phyloP scores from a whole-genome alignment of 2,888 invertebrate species.

The Nomada goodeniana region DNA sequence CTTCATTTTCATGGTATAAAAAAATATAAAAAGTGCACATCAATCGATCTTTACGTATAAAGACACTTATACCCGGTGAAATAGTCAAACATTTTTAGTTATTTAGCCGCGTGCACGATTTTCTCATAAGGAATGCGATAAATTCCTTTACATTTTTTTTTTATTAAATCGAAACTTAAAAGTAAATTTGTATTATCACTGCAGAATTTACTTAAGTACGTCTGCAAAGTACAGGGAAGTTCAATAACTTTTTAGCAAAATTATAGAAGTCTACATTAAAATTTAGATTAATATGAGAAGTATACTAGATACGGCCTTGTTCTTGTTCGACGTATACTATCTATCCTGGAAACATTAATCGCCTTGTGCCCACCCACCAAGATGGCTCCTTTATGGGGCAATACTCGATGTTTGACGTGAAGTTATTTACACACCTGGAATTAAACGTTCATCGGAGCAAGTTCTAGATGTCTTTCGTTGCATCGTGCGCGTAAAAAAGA shows the following conservation, averaged over 20 bases:
- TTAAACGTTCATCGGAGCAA: conserved; percentile 61
- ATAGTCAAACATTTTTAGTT: neutral
- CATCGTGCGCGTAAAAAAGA: conserved; percentile 38
- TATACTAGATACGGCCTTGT: conserved; percentile 57
- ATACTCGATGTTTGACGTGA: conserved; percentile 81
- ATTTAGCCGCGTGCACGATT: neutral
- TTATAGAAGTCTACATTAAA: conserved; percentile 3
- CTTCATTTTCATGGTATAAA: neutral
- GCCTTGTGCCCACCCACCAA: conserved; percentile 82
- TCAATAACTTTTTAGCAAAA: neutral
- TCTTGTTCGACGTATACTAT: conserved; percentile 56
- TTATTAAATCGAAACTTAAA: neutral
- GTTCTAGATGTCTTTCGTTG: conserved; percentile 55
- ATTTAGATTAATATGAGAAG: conserved; percentile 3
- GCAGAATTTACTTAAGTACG: neutral
- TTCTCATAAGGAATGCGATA: neutral
- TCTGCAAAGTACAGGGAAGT: neutral
- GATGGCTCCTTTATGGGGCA: conserved; percentile 82
- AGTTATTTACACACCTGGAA: conserved; percentile 79
- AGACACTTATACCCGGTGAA: neutral
- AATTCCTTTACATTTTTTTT: neutral
- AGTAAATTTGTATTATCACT: neutral
- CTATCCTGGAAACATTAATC: conserved; percentile 74
- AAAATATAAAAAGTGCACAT: neutral
- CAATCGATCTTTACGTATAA: neutral